Evolutionary conservation across 2,888 invertebrate species (phyloP).

Genomic region (Biston stratarius): DNA sequence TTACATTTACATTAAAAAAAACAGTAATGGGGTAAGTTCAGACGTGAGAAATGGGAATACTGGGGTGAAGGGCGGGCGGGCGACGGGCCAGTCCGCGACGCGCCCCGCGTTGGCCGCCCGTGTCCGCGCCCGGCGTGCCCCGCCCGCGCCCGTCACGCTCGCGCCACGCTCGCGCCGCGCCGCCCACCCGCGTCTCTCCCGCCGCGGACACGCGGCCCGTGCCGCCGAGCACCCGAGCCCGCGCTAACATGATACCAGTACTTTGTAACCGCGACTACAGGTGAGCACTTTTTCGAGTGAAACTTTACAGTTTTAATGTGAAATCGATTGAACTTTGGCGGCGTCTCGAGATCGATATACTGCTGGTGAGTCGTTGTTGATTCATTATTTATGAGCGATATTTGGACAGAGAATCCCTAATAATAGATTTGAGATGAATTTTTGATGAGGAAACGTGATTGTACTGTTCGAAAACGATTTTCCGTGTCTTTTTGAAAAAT

Average conservation of each 20-base stretch:
- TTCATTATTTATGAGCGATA: slow-evolving; percentile 67
- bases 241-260: slow-evolving; percentile 62
- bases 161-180: slow-evolving; percentile 63
- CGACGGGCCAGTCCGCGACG: slow-evolving; percentile 63
- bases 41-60: background rate
- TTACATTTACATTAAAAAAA: too few relatives aligned
- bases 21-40: background rate
- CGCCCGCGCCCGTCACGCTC: slow-evolving; percentile 43
- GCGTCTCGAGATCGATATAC: slow-evolving; percentile 67
- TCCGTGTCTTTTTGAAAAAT: slow-evolving; percentile 14
- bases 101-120: slow-evolving; percentile 74
- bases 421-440: slow-evolving; percentile 57
- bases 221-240: slow-evolving; percentile 48
- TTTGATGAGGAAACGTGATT: slow-evolving; percentile 44
- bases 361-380: slow-evolving; percentile 61
- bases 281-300: slow-evolving; percentile 66
- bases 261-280: slow-evolving; percentile 67
- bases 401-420: slow-evolving; percentile 57
- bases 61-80: slow-evolving; percentile 11
- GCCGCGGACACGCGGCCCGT: slow-evolving; percentile 58
- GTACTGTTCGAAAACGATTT: slow-evolving; percentile 36
- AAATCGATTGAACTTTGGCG: slow-evolving; percentile 68
- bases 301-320: slow-evolving; percentile 68
- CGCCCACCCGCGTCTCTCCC: slow-evolving; percentile 54
- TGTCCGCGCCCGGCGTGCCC: slow-evolving; percentile 47